phyloP scores from a whole-genome alignment of 2,888 invertebrate genomes.

The Tinea semifulvella region DNA sequence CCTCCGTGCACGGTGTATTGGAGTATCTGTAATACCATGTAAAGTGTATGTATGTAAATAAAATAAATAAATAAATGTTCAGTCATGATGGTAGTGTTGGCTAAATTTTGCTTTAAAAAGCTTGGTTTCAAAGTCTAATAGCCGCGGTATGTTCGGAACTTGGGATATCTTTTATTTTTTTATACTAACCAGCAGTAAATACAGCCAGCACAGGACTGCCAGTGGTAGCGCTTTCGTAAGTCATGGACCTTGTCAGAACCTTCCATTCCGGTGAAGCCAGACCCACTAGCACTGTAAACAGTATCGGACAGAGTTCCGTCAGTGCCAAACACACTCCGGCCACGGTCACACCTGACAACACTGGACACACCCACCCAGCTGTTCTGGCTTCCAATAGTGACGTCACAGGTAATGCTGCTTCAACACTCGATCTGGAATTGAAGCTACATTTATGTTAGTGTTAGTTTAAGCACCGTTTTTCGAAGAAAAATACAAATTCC shows the following conservation, averaged over 20 bases:
- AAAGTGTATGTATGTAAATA: too few species aligned
- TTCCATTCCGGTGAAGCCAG: slow-evolving; percentile 71
- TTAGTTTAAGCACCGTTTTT: too few species aligned
- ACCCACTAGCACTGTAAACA: slow-evolving; percentile 62
- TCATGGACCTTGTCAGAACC: slow-evolving; percentile 67
- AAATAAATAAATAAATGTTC: too few species aligned
- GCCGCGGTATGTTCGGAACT: too few species aligned
- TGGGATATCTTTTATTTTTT: too few species aligned
- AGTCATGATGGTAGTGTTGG: too few species aligned
- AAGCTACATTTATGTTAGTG: too few species aligned
- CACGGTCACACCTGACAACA: slow-evolving; percentile 67
- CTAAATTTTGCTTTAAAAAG: too few species aligned
- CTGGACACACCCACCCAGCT: slow-evolving; percentile 68
- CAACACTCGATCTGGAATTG: slow-evolving; percentile 29
- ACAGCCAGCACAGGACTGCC: slow-evolving; percentile 72
- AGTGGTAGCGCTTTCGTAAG: slow-evolving; percentile 67
- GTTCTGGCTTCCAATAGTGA: slow-evolving; percentile 67
- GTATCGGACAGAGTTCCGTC: slow-evolving; percentile 67
- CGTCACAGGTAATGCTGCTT: slow-evolving; percentile 67
- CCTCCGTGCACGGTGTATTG: too few species aligned
- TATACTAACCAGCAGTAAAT: slow-evolving; percentile 66
- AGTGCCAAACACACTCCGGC: slow-evolving; percentile 68
- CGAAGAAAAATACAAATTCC: neutral
- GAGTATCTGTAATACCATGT: too few species aligned
- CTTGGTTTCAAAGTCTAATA: too few species aligned